Evolutionary conservation across 2,113 vertebrate genomes (phyloP).

Genomic region (Vulpes lagopus): DNA sequence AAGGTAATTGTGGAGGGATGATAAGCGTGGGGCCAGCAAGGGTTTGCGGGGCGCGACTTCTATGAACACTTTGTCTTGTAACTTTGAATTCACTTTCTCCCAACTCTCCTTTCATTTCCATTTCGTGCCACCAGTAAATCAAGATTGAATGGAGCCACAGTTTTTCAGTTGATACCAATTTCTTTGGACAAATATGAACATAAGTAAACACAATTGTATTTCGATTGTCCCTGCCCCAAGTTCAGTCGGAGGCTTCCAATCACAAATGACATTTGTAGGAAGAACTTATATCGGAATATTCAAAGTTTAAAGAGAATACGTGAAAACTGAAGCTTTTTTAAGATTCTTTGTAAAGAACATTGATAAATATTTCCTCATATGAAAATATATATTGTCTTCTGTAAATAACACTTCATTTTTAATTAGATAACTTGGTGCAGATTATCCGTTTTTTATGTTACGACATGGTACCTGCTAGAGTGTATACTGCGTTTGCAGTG

Average conservation of each 20-base stretch:
- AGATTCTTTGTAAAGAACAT: not conserved
- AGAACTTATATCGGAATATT: not conserved
- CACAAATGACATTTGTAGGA: not conserved
- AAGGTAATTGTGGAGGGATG: not conserved
- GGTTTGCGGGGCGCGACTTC: not conserved
- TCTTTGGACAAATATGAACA: not conserved
- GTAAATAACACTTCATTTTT: not conserved
- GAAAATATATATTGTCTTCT: not conserved
- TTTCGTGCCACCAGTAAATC: not conserved
- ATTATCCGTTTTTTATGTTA: not conserved
- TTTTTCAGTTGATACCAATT: not conserved
- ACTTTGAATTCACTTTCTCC: not conserved
- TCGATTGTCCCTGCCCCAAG: not conserved
- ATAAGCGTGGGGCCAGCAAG: not conserved
- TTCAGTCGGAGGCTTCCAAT: not conserved
- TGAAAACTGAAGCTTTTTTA: not conserved
- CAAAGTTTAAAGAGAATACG: not conserved
- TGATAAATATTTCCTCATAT: not conserved
- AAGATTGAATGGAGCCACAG: not conserved
- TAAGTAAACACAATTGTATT: not conserved
- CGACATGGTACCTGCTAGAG: not conserved
- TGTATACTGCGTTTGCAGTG: not conserved
- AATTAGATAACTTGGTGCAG: not conserved
- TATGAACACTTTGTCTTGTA: not conserved
- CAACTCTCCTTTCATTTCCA: not conserved